phyloP scores from a whole-genome alignment of 1,140 invertebrate species.

The Conus betulinus region DNA sequence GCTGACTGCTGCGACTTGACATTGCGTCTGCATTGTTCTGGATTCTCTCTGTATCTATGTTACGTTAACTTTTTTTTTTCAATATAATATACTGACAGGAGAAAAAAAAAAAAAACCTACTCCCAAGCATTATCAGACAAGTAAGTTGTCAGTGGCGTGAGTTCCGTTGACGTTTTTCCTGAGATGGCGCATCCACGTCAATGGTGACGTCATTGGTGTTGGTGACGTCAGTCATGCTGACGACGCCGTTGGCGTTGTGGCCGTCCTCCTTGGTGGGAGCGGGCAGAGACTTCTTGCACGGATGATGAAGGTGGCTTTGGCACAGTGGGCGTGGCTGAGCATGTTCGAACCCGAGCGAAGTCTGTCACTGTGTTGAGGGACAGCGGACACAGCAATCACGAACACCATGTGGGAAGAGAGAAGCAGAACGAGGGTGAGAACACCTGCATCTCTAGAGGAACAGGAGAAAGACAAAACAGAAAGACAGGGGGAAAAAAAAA shows the following conservation, averaged over 20 bases:
- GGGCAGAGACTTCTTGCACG: slow-evolving; percentile 77
- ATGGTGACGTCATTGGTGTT: neutral
- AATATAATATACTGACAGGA: too few species aligned
- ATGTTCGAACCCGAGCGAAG: slow-evolving; percentile 92
- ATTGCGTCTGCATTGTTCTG: too few species aligned
- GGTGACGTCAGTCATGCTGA: neutral
- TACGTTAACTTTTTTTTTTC: too few species aligned
- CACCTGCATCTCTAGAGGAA: neutral
- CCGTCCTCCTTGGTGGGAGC: neutral
- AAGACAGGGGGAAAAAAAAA: too few species aligned
- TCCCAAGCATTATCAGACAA: neutral
- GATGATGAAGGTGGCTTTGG: slow-evolving; percentile 88
- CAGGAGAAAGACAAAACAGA: too few species aligned
- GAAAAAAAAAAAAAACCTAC: too few species aligned
- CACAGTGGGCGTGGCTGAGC: slow-evolving; percentile 91
- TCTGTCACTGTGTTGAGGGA: slow-evolving; percentile 82
- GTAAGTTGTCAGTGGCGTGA: neutral
- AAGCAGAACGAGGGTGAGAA: neutral
- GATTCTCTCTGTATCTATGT: too few species aligned
- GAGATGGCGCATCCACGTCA: neutral
- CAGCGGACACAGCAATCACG: neutral
- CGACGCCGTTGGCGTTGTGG: neutral
- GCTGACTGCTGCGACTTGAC: too few species aligned
- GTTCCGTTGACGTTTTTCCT: neutral
- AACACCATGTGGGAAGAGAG: too few species aligned